phyloP scores from a whole-genome alignment of 2,797 vertebrate genomes.

The Sebastes jordani region DNA sequence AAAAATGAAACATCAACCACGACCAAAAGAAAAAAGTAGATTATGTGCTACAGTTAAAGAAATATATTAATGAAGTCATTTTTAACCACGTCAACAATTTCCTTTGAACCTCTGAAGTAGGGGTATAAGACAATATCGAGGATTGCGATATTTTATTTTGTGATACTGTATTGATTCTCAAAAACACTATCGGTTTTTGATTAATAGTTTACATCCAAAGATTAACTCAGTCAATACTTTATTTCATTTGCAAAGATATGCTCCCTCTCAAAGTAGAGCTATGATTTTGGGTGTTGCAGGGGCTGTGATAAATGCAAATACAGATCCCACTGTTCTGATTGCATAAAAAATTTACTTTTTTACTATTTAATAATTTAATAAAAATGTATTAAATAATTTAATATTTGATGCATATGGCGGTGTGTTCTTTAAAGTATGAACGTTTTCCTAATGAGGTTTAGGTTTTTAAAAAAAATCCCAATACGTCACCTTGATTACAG shows the following conservation, averaged over 20 bases:
- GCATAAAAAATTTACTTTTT: not conserved
- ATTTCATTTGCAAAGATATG: not conserved
- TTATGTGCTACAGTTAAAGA: not conserved
- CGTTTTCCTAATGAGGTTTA: no score
- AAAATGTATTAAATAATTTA: accelerated
- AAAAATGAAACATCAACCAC: not conserved
- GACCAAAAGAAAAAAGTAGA: not conserved
- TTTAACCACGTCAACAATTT: not conserved
- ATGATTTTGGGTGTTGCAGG: not conserved
- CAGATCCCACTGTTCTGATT: no score
- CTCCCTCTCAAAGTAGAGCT: not conserved
- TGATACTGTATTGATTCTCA: no score
- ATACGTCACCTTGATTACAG: no score
- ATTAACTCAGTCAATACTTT: not conserved
- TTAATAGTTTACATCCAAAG: not conserved
- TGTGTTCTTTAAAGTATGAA: not conserved
- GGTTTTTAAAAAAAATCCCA: no score
- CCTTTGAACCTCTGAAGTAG: not conserved
- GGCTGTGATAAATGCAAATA: no score
- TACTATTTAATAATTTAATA: not conserved
- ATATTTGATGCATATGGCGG: not conserved
- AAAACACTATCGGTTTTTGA: not conserved
- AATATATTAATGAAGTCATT: not conserved
- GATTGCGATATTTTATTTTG: no score
- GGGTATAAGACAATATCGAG: no score